phyloP scores from a whole-genome alignment of 2,113 vertebrate species.

The Dromiciops gliroides region DNA sequence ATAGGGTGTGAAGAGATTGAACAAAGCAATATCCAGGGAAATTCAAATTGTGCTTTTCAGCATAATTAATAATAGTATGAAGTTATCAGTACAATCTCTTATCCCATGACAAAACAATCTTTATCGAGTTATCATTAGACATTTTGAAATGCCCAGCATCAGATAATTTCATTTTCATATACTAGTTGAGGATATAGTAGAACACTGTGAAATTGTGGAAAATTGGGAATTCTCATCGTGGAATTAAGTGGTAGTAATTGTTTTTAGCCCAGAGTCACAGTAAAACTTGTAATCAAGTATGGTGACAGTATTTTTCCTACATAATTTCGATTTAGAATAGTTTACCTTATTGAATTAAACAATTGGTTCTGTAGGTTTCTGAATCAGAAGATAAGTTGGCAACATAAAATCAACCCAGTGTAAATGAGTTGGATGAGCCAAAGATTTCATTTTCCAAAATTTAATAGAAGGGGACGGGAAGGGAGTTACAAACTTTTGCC shows the following conservation, averaged over 20 bases:
- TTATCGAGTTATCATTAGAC: conserved; percentile 33
- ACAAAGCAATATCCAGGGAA: neutral
- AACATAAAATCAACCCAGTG: conserved; percentile 13
- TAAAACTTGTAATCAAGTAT: conserved; percentile 2
- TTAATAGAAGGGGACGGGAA: neutral
- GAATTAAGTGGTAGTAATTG: neutral
- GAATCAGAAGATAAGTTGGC: neutral
- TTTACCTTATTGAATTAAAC: conserved; percentile 29
- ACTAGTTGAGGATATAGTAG: neutral
- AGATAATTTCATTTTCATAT: conserved; percentile 40
- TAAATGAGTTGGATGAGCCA: neutral
- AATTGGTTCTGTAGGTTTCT: conserved; percentile 16
- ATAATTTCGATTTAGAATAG: neutral
- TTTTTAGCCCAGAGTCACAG: neutral
- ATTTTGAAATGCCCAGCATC: conserved; percentile 21
- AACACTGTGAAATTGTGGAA: neutral
- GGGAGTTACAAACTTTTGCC: neutral
- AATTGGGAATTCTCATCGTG: neutral
- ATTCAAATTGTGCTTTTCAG: conserved; percentile 30
- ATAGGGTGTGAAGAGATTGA: conserved; percentile 18
- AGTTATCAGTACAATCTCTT: neutral
- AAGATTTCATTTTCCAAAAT: conserved; percentile 11
- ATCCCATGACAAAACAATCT: neutral
- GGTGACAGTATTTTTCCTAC: conserved; percentile 17
- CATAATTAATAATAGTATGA: neutral